Evolutionary conservation across 2,888 invertebrate species (phyloP).

Genomic region (Diaphora mendica): DNA sequence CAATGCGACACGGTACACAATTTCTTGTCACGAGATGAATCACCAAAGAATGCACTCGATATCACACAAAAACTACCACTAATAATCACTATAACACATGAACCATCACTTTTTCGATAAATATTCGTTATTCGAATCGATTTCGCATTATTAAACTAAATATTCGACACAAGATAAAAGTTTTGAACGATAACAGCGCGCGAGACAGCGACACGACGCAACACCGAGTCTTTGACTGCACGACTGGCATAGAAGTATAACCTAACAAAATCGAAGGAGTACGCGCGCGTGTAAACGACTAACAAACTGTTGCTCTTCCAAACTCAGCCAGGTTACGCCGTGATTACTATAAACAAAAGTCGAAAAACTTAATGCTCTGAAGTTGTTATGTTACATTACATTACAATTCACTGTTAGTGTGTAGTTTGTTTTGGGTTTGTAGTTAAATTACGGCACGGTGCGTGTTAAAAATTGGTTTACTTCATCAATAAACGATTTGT

Average conservation of each 20-base stretch:
- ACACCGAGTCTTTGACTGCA: conserved; percentile 70
- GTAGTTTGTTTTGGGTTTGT: conserved; percentile 67
- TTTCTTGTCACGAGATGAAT: conserved; percentile 82
- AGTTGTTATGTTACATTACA: conserved; percentile 60
- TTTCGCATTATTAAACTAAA: conserved; percentile 65
- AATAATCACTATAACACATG: conserved; percentile 63
- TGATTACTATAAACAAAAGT: conserved; percentile 73
- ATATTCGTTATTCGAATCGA: conserved; percentile 63
- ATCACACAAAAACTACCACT: conserved; percentile 65
- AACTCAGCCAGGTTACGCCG: conserved; percentile 71
- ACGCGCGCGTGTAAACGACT: conserved; percentile 61
- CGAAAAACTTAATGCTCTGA: conserved; percentile 66
- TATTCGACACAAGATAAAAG: conserved; percentile 72
- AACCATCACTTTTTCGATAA: conserved; percentile 62
- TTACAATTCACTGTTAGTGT: conserved; percentile 64
- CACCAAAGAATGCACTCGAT: conserved; percentile 80
- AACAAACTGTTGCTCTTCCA: conserved; percentile 68
- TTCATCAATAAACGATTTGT: conserved; percentile 71
- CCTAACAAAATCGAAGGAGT: conserved; percentile 72
- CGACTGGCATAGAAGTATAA: conserved; percentile 74
- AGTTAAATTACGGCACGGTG: conserved; percentile 67
- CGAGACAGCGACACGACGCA: conserved; percentile 65
- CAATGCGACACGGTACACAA: conserved; percentile 71
- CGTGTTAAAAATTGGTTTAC: conserved; percentile 73
- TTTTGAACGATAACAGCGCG: conserved; percentile 64